These are phyloP conservation scores for Barypeithes pellucidus DNA, from an alignment of 2,888 invertebrate species.

Conservation along the genomic window DNA sequence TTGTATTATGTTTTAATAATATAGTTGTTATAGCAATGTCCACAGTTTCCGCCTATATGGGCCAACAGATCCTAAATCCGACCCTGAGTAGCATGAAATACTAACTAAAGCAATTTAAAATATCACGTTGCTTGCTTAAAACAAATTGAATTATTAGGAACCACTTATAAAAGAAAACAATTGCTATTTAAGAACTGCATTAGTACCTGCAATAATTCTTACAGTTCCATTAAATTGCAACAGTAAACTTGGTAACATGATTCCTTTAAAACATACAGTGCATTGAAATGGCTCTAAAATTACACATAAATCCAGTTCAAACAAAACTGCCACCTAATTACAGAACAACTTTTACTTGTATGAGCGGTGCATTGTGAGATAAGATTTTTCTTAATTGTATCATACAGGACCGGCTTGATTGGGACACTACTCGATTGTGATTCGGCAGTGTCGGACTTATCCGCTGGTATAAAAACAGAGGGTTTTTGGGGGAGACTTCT, in stretches of 20 bases:
- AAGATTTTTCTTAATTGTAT: background rate
- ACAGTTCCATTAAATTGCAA: constrained; percentile 22
- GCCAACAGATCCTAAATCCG: too few species aligned
- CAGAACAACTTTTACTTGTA: constrained; percentile 40
- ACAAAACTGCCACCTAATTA: constrained; percentile 35
- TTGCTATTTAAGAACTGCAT: background rate
- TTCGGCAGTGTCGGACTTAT: too few species aligned
- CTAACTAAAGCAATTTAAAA: too few species aligned
- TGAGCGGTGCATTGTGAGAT: constrained; percentile 30
- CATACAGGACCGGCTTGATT: background rate
- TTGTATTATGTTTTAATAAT: too few species aligned
- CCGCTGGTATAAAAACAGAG: too few species aligned
- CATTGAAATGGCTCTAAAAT: constrained; percentile 39
- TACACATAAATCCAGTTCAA: constrained; percentile 20
- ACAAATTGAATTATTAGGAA: background rate
- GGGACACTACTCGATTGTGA: too few species aligned
- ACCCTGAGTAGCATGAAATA: too few species aligned
- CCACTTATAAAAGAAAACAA: constrained; percentile 5
- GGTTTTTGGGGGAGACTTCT: too few species aligned
- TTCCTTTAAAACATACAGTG: constrained; percentile 27
- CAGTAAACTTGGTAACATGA: constrained; percentile 22
- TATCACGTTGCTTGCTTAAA: constrained; percentile 3
- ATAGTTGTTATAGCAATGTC: too few species aligned
- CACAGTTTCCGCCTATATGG: too few species aligned
- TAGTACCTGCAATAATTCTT: constrained; percentile 2